Evolutionary conservation across 2,888 invertebrate species (phyloP), one percentile per base, ranked within the genome.

Genomic region (Agonopterix heracliana): DNA sequence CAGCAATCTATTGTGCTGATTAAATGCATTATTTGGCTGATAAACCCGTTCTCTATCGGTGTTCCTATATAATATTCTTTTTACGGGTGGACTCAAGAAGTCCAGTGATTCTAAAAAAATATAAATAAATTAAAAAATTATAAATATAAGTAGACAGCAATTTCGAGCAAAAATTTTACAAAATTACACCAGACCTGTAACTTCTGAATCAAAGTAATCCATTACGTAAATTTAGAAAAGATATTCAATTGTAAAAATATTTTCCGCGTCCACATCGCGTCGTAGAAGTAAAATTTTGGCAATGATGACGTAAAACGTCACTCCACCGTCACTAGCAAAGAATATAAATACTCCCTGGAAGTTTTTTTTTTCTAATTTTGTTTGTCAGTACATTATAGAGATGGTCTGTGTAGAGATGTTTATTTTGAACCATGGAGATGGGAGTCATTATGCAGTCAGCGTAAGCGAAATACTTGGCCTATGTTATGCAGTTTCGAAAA

Each of bases 101-200:
- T 79, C 72, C 63, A 81, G 63, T 11, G 72, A 71, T 62, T 78
- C 83, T 84, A 78, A 58, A 74, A 65, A 68, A 74, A 68, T 54
- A 62, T 60, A 63, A 63, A 61, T 60, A 58, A 26, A 26, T 26
- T 5, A 26, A 26, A 26, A 26, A 26, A 26, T 26, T 26, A 5
- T 26, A 26, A 26, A 26, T 26, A 26, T 26, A n/a, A n/a, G n/a
- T n/a, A 2, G 26, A 26, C 26, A 26, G 5, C 5, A 26, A 26
- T 42, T 42, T 42, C 17, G 34, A 52, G 46, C 12, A 54, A 51
- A 34, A 49, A 53, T 26, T 56, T 59, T 54, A 52, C 38, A 46
- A 55, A 55, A 47, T 54, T 61, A 65, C 49, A 58, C 59, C 66
- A 52, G 59, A 82, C 79, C 77, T 54, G 71, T 64, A 49, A 66